phyloP scores from a whole-genome alignment of 2,797 vertebrate species.

The Selene dorsalis region DNA sequence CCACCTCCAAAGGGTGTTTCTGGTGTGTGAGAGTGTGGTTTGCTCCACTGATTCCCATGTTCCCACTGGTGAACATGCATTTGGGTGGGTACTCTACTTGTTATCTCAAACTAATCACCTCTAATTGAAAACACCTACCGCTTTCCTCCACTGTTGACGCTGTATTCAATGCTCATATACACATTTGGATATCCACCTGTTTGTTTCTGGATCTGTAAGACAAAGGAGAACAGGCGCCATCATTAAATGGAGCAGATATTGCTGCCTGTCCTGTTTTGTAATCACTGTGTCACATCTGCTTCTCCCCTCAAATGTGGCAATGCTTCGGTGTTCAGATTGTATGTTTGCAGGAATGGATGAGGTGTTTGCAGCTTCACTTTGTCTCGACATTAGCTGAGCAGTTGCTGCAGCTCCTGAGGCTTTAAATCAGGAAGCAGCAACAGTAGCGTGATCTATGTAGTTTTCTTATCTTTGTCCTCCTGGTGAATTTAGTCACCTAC shows the following conservation, averaged over 20 bases:
- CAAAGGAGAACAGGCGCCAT: neutral
- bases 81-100: neutral
- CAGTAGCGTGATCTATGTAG: neutral
- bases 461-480: neutral
- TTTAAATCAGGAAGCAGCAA: neutral
- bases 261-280: neutral
- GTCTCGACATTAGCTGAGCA: neutral
- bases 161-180: no score
- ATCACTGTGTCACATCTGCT: constrained; percentile 5
- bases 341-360: neutral
- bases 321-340: neutral
- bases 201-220: neutral
- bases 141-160: neutral
- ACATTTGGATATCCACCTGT: neutral
- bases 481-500: neutral
- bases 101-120: constrained; percentile 23
- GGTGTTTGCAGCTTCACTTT: neutral
- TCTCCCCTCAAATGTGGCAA: neutral
- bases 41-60: neutral
- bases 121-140: neutral
- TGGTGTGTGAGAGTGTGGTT: neutral
- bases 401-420: neutral
- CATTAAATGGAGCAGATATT: neutral
- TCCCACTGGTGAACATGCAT: neutral
- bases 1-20: neutral